phyloP scores from a whole-genome alignment of 1,140 invertebrate genomes.

The Pseudomyrmex concolor region DNA sequence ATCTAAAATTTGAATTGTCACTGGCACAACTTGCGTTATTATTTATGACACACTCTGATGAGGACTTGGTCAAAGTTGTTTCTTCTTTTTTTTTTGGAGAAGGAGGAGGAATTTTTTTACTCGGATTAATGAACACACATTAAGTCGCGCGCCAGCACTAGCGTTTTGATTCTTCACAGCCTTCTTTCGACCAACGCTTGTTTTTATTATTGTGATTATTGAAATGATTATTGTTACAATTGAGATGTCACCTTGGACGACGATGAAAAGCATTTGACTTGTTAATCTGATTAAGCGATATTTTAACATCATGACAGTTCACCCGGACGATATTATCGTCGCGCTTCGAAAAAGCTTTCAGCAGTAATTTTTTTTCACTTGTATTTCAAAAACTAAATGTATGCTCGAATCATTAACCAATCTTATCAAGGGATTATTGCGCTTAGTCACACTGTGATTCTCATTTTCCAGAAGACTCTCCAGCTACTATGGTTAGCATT shows the following conservation, averaged over 20 bases:
- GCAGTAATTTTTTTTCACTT: not conserved
- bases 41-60: no score
- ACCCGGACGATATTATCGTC: conserved; percentile 9
- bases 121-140: no score
- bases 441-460: conserved; percentile 30
- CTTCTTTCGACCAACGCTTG: not conserved
- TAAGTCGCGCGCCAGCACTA: no score
- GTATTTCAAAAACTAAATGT: not conserved
- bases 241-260: not conserved
- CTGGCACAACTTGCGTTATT: no score
- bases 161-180: not conserved
- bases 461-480: not conserved
- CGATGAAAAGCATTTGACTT: conserved; percentile 13
- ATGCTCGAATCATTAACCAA: no score
- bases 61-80: no score
- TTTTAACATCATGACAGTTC: conserved; percentile 22
- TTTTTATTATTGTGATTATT: conserved; percentile 4
- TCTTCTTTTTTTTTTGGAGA: no score
- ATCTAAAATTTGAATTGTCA: no score
- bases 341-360: conserved; percentile 21
- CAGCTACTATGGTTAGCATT: not conserved
- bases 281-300: conserved; percentile 29
- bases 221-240: not conserved
- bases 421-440: not conserved
- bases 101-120: no score